Evolutionary conservation across 1,140 invertebrate genomes (phyloP), one percentile per base, ranked within the genome.

Genomic region (Limonius californicus): DNA sequence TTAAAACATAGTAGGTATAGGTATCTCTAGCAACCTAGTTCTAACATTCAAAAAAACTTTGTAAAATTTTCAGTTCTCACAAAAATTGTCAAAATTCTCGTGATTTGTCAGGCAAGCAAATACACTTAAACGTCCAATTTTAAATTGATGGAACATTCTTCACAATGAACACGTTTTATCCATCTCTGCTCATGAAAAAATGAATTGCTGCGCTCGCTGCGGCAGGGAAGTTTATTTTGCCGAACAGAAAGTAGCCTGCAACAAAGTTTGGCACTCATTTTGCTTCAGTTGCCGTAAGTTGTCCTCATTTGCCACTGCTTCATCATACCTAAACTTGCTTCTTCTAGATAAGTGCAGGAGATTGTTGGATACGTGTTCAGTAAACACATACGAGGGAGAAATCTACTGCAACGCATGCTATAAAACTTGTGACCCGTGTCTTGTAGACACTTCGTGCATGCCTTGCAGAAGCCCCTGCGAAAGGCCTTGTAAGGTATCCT

Each of bases 201-300:
- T 50, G 45, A 15, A 50, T 2, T 70, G 68, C 39, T 79, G 77
- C 66, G 69, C 75, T 23, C 76, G 77, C 50, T 80, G 77, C 61
- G 69, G 71, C 65, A 73, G 72, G 67, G 71, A 76, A 57, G 74
- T 78, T 67, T 78, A 75, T 64, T 74, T 72, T 70, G 71, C 77
- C 16, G 77, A 78, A 64, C 71, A 75, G 58, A 77, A 74, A 65
- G 69, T 76, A 39, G 74, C 77, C 3, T 58, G 78, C 19, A 76
- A 74, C 57, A 79, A 77, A 73, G 74, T 79, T 18, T 80, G 77
- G 77, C 78, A 79, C 50, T 74, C 70, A 11, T 75, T 75, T 54
- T 80, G 78, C 57, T 79, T 80, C 55, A 73, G 73, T 45, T 80
- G 78, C 64, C 66, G 78, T 79, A 68, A 76, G 76, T 71, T 1